These are phyloP conservation scores for Megaleporinus macrocephalus DNA, from an alignment of 2,113 vertebrate genomes.

Conservation along the genomic window DNA sequence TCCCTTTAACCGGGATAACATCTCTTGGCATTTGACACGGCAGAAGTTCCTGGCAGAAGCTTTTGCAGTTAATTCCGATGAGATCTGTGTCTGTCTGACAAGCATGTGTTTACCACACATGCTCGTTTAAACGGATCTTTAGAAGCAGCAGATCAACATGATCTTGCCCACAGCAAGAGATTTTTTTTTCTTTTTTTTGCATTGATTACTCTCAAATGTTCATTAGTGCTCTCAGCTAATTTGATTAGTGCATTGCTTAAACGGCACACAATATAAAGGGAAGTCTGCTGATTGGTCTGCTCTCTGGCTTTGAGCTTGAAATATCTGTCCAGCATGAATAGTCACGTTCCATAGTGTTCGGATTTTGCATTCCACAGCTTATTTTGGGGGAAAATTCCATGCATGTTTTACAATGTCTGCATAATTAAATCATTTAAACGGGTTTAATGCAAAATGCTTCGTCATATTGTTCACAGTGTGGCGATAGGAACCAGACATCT, in stretches of 20 bases:
- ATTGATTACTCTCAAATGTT: neutral
- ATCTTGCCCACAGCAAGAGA: neutral
- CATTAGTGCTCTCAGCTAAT: neutral
- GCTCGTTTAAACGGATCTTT: neutral
- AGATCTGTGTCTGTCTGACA: conserved; percentile 8
- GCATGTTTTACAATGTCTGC: too few relatives aligned
- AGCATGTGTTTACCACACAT: conserved; percentile 15
- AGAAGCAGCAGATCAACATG: neutral
- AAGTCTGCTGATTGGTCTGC: neutral
- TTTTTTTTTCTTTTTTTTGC: neutral
- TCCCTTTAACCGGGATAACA: conserved; percentile 6
- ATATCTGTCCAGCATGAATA: too few relatives aligned
- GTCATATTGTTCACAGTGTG: too few relatives aligned
- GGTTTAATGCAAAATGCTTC: too few relatives aligned
- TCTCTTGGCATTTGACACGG: conserved; percentile 3
- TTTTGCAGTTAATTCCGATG: conserved; percentile 8
- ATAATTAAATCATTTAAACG: too few relatives aligned
- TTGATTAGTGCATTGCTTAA: neutral
- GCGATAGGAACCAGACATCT: too few relatives aligned
- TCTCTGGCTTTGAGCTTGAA: too few relatives aligned
- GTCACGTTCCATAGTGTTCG: too few relatives aligned
- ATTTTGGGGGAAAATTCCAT: too few relatives aligned
- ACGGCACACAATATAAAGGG: neutral
- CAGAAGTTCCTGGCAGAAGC: neutral
- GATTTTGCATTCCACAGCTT: too few relatives aligned